phyloP scores from a whole-genome alignment of 2,113 vertebrate species.

The Fulmarus glacialis region DNA sequence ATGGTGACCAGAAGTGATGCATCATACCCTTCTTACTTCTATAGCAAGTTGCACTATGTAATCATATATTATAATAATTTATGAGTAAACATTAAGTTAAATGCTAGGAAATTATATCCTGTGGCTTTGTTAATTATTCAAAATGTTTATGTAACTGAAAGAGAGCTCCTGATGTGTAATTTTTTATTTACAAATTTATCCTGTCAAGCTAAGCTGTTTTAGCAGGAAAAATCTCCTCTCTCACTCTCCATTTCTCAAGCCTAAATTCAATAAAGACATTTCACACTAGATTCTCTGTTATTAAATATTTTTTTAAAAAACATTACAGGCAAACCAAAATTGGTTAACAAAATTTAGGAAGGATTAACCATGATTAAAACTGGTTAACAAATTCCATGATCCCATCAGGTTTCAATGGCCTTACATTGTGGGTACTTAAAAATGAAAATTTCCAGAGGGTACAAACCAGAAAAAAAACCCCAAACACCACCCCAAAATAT shows the following conservation, averaged over 20 bases:
- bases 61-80: neutral
- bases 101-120: neutral
- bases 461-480: neutral
- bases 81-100: slow-evolving; percentile 29
- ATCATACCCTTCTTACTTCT: neutral
- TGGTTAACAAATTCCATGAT: neutral
- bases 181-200: slow-evolving; percentile 7
- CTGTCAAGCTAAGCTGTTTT: neutral
- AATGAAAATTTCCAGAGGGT: neutral
- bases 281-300: neutral
- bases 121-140: slow-evolving; percentile 5
- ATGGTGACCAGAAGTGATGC: neutral
- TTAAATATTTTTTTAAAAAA: neutral
- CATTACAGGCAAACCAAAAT: neutral
- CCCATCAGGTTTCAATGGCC: neutral
- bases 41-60: neutral
- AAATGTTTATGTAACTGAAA: neutral
- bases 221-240: neutral
- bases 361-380: neutral
- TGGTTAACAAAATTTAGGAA: neutral
- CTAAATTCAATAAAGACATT: neutral
- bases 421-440: neutral
- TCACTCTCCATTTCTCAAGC: neutral
- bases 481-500: neutral
- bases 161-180: neutral